phyloP scores from a whole-genome alignment of 1,140 invertebrate genomes.

The Ptiloglossa arizonensis region DNA sequence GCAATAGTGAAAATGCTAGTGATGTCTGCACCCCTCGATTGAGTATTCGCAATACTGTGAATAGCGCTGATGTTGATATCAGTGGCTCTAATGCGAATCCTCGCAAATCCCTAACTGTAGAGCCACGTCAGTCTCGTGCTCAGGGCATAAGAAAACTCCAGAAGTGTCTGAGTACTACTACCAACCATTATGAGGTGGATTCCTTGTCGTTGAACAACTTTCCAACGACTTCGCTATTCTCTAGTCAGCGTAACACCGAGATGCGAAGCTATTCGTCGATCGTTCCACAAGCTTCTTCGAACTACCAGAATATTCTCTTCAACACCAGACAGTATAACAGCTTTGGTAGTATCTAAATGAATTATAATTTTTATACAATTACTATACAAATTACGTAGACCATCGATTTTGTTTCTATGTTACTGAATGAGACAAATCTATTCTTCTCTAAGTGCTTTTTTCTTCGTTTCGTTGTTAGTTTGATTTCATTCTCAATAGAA shows the following conservation, averaged over 20 bases:
- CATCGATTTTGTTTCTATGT: slow-evolving; percentile 52
- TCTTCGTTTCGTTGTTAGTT: slow-evolving; percentile 42
- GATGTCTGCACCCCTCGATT: slow-evolving; percentile 61
- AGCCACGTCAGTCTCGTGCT: slow-evolving; percentile 87
- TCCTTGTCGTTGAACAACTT: slow-evolving; percentile 72
- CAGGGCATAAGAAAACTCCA: slow-evolving; percentile 95
- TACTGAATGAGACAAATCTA: slow-evolving; percentile 58
- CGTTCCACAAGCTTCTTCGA: slow-evolving; percentile 77
- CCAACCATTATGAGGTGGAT: slow-evolving; percentile 87
- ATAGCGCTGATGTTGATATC: slow-evolving; percentile 64
- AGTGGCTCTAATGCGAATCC: slow-evolving; percentile 59
- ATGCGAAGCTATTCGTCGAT: slow-evolving; percentile 76
- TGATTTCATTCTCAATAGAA: slow-evolving; percentile 54
- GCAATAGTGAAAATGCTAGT: slow-evolving; percentile 65
- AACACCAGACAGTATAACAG: slow-evolving; percentile 94
- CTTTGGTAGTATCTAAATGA: slow-evolving; percentile 90
- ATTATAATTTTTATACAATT: slow-evolving; percentile 44
- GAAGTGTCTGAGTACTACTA: slow-evolving; percentile 91
- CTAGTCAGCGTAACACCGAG: slow-evolving; percentile 83
- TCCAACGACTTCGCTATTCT: slow-evolving; percentile 80
- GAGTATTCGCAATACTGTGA: slow-evolving; percentile 53
- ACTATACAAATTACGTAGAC: slow-evolving; percentile 51
- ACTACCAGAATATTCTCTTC: slow-evolving; percentile 80
- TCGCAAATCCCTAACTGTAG: slow-evolving; percentile 65
- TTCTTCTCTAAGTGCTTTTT: slow-evolving; percentile 54